Evolutionary conservation across 2,113 vertebrate genomes (phyloP), one percentile per base, ranked within the genome.

Genomic region (Pangasianodon hypophthalmus): DNA sequence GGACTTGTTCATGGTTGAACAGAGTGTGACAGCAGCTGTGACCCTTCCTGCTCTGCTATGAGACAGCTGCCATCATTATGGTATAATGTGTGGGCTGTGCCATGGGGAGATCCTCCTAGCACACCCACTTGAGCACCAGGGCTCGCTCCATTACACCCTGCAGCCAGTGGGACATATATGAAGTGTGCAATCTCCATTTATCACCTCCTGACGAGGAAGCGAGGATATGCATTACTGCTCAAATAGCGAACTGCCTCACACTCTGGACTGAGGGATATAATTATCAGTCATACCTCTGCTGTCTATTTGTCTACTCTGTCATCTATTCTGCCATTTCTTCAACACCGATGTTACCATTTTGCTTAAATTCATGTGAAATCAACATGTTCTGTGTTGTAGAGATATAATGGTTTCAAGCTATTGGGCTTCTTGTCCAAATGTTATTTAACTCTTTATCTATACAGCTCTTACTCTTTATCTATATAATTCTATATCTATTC

Each of bases 171-270:
- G 86, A 46, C 89, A 50, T 29, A 41, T 46, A 77, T 44, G 54
- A 90, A 84, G 85, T 84, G 52, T 84, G 84, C 41, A 58, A 88
- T 88, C 46, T 77, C 84, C 41, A 85, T 88, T 88, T 69, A 87
- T 86, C 84, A 88, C 64, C 29, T 85, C 26, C 60, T 88, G 82
- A 81, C 0, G 58, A 80, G 46, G 87, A 82, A 89, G 21, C 87
- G n/a, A 88, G 69, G 82, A 52, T 46, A n/a, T 67, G 81, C 75
- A 56, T 60, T 83, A 71, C 85, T 50, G 58, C 85, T 87, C 8
- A 67, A 79, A 81, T 54, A 41, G 58, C 6, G 44, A 62, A 73
- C 10, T 58, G 48, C 58, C 75, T 84, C 5, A 67, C 48, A 87
- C 54, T 37, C 37, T 84, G 69, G 50, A 79, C 75, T 14, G 75